Base-by-base conservation (phyloP, 2,888 invertebrate species). In the Calephelis perditalis region DNA sequence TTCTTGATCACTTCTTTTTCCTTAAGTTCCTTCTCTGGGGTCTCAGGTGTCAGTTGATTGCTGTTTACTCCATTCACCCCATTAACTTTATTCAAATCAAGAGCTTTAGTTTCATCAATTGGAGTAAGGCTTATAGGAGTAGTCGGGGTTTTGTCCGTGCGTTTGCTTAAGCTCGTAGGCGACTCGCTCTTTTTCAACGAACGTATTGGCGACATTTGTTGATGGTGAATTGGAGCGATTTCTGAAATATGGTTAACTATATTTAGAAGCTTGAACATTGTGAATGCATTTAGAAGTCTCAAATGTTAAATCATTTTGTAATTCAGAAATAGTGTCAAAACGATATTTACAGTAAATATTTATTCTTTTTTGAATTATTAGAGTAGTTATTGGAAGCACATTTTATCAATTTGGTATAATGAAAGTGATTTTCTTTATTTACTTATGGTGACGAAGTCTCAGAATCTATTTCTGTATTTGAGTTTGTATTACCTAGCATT, bases 171-270 rank as follows among this genome's bases (percentile, higher is more conserved):
- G 75, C 86, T 87, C 11, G 87, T 89, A 5, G 90, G 90, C 35
- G 90, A 89, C 65, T 89, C 90, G 76, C 87, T 87, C 72, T 89
- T 89, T 79, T 89, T 90, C 75, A 89, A 65, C 65, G 87, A 86
- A 70, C 91, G 88, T 72, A 88, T 90, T 70, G 90, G 91, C 60
- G 91, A 91, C 88, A 91, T 90, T 81, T 91, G 91, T 74, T 90
- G 89, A 67, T 90, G 90, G 72, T 90, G 89, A 65, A 90, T 86
- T 70, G 91, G 89, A 73, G 86, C 85, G 78, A 90, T 87, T 82
- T 90, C 90, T 90, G 90, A 55, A 88, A 89, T 69, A 77, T 73
- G 72, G 68, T 65, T 67, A 60, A 57, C 62, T 60, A 65, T 69
- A 69, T 73, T 68, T 67, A 59, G 66, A 65, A 56, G 46, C 65